phyloP scores from a whole-genome alignment of 2,888 invertebrate species.

The Cyclophora albipunctata region DNA sequence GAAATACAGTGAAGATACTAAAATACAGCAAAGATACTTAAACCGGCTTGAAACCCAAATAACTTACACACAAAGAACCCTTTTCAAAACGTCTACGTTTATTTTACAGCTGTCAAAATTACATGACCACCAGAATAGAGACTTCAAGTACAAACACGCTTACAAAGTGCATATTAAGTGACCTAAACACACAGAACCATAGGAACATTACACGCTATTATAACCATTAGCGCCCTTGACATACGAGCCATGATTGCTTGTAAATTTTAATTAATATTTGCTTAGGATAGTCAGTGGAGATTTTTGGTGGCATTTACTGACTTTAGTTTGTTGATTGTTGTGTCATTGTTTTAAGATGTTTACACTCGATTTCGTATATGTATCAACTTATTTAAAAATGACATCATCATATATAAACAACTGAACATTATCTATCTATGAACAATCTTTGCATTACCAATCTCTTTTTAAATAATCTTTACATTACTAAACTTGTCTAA shows the following conservation, averaged over 20 bases:
- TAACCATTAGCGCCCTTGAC: conserved; percentile 3
- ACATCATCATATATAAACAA: too few species aligned
- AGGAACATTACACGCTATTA: conserved; percentile 6
- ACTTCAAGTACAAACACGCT: conserved; percentile 19
- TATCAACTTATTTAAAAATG: too few species aligned
- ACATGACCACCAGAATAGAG: conserved; percentile 17
- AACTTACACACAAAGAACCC: neutral
- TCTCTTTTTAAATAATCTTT: too few species aligned
- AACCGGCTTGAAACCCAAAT: too few species aligned
- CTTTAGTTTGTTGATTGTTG: too few species aligned
- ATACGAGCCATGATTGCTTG: conserved; percentile 4
- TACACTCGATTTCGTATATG: too few species aligned
- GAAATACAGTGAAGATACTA: too few species aligned
- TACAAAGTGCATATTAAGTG: conserved; percentile 31
- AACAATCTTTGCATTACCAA: too few species aligned
- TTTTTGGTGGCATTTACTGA: neutral
- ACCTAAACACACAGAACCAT: conserved; percentile 17
- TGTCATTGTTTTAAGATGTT: too few species aligned
- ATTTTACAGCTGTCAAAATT: conserved; percentile 10
- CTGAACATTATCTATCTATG: too few species aligned
- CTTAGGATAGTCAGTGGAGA: conserved; percentile 1
- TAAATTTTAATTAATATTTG: conserved; percentile 1
- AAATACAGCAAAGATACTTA: too few species aligned
- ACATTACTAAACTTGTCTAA: too few species aligned
- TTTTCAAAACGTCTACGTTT: conserved; percentile 1